Percentiles rank a stretch among this genome's conserved stretches.
Conservation (phyloP, 2,797 vertebrate genomes). For the Danio aesculapii region DNA sequence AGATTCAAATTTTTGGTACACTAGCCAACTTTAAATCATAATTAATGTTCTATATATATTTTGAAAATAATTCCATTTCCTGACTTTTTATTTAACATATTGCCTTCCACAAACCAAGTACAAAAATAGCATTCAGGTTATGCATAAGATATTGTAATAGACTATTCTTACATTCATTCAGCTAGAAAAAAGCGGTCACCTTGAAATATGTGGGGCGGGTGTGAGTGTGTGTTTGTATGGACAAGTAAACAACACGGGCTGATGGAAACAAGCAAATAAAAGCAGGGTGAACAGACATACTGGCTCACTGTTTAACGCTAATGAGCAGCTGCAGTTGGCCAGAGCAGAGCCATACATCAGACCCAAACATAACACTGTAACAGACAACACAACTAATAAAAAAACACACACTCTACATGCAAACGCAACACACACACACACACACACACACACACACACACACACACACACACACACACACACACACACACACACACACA, state of each 20-base stretch:
- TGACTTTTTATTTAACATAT: background rate
- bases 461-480: background rate
- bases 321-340: conserved; percentile 39
- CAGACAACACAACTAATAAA: conserved; percentile 9
- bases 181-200: background rate
- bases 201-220: background rate
- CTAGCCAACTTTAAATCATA: background rate
- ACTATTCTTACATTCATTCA: conserved; percentile 4
- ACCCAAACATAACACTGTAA: conserved; percentile 19
- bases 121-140: background rate
- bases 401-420: background rate
- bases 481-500: background rate
- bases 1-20: background rate
- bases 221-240: background rate
- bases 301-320: background rate
- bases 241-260: background rate
- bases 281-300: conserved; percentile 10
- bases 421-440: background rate
- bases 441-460: too few species aligned
- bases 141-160: background rate
- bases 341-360: conserved; percentile 7
- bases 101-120: background rate
- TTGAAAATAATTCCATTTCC: too few species aligned
- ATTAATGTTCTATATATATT: too few species aligned
- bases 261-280: conserved; percentile 41